Percentiles rank a stretch among this genome's conserved stretches.
Conservation (phyloP, 1,140 invertebrate species). For the Oedothorax gibbosus region DNA sequence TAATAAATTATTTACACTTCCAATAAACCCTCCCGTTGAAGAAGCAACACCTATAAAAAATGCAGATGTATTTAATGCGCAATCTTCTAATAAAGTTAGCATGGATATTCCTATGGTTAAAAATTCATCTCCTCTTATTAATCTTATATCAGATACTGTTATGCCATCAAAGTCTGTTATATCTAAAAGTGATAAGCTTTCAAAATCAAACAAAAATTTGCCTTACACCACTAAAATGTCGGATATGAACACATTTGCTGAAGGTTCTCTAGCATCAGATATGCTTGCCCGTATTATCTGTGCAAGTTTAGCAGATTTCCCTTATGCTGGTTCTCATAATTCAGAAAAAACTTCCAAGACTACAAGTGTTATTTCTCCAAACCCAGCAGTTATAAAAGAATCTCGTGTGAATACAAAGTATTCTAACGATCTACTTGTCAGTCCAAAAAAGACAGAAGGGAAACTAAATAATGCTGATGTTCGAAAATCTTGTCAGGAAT, state of each 20-base stretch:
- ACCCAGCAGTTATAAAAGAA: slow-evolving; percentile 26
- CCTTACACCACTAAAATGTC: slow-evolving; percentile 39
- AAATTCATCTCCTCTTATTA: slow-evolving; percentile 15
- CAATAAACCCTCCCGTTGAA: slow-evolving; percentile 18
- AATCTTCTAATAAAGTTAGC: background rate
- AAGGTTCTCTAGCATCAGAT: slow-evolving; percentile 58
- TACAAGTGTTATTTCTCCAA: slow-evolving; percentile 53
- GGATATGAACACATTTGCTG: slow-evolving; percentile 47
- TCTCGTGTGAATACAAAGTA: slow-evolving; percentile 33
- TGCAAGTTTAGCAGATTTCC: slow-evolving; percentile 63
- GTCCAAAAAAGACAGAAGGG: slow-evolving; percentile 43
- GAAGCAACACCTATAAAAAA: slow-evolving; percentile 10
- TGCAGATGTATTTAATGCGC: background rate
- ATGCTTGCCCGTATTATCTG: slow-evolving; percentile 63
- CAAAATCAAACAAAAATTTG: slow-evolving; percentile 26
- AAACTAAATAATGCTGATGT: slow-evolving; percentile 40
- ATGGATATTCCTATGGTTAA: background rate
- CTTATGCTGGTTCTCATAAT: slow-evolving; percentile 61
- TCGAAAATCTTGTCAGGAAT: slow-evolving; percentile 55
- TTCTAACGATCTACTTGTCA: slow-evolving; percentile 43
- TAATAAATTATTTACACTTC: slow-evolving; percentile 48
- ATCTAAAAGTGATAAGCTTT: slow-evolving; percentile 49
- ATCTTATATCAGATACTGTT: slow-evolving; percentile 9
- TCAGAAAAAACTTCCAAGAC: slow-evolving; percentile 33
- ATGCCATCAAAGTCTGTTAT: slow-evolving; percentile 19